Evolutionary conservation across 2,797 vertebrate species (phyloP).

Genomic region (Pseudochromis fuscus): DNA sequence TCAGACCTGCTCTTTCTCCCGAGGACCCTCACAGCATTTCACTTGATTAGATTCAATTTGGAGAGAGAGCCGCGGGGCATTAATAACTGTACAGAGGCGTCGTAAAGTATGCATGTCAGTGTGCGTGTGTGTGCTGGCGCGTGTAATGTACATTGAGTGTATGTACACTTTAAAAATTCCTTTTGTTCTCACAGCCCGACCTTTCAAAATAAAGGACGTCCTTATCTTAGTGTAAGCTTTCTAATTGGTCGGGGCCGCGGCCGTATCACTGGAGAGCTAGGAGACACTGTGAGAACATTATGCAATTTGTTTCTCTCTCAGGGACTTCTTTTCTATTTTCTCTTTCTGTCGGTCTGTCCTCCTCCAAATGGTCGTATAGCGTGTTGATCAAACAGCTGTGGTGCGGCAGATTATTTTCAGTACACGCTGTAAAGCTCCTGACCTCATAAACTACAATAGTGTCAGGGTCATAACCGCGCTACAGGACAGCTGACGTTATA

Average conservation of each 20-base stretch:
- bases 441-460: constrained; percentile 80
- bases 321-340: constrained; percentile 35
- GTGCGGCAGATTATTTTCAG: constrained; percentile 75
- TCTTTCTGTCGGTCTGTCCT: constrained; percentile 39
- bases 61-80: constrained; percentile 70
- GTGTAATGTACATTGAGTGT: constrained; percentile 55
- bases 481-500: constrained; percentile 63
- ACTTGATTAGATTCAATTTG: constrained; percentile 84
- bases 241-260: constrained; percentile 73
- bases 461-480: constrained; percentile 71
- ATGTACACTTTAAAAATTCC: constrained; percentile 59
- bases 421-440: constrained; percentile 76
- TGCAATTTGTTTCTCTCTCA: constrained; percentile 61
- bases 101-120: constrained; percentile 58
- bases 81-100: constrained; percentile 74
- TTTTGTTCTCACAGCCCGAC: constrained; percentile 67
- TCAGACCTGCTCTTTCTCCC: constrained; percentile 75
- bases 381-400: constrained; percentile 76
- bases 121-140: constrained; percentile 33
- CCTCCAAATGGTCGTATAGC: constrained; percentile 29
- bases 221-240: constrained; percentile 70
- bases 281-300: constrained; percentile 65
- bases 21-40: constrained; percentile 77
- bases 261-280: constrained; percentile 57
- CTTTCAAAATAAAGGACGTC: constrained; percentile 74